Percentiles rank a stretch among this genome's conserved stretches.
These are phyloP conservation scores for Steatocranus sp. DNA, from an alignment of 2,797 vertebrate genomes.

Conservation along the genomic window DNA sequence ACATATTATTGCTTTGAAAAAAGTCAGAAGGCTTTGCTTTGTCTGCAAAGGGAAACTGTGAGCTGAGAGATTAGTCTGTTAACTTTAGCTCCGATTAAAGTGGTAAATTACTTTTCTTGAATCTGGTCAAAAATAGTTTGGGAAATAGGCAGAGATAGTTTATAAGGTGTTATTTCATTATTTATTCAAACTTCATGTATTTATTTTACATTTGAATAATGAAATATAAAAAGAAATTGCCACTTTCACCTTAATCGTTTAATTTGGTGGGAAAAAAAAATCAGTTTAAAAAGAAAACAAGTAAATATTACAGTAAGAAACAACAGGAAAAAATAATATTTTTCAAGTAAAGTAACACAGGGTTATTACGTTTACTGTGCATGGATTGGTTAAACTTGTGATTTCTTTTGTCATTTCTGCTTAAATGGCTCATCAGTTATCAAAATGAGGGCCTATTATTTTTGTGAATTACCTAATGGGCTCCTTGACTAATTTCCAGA, in stretches of 20 bases:
- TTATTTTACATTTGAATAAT: background rate
- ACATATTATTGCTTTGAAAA: background rate
- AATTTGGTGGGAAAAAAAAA: background rate
- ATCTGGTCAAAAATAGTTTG: background rate
- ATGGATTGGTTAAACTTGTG: background rate
- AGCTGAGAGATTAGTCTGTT: background rate
- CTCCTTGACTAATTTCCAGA: background rate
- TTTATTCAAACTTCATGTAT: background rate
- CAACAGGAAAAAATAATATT: accelerated
- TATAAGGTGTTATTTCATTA: background rate
- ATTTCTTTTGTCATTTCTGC: background rate
- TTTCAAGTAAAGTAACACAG: background rate
- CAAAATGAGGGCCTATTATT: background rate
- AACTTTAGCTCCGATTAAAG: background rate
- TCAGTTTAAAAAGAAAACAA: background rate
- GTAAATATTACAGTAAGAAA: background rate
- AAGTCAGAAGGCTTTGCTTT: background rate
- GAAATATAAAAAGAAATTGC: accelerated
- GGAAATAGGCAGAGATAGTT: background rate
- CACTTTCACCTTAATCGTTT: background rate
- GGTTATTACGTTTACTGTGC: background rate
- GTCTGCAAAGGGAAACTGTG: background rate
- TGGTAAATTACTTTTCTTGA: background rate
- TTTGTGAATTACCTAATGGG: background rate
- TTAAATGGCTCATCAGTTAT: background rate